phyloP scores from a whole-genome alignment of 2,797 vertebrate species.

The Anabas testudineus region DNA sequence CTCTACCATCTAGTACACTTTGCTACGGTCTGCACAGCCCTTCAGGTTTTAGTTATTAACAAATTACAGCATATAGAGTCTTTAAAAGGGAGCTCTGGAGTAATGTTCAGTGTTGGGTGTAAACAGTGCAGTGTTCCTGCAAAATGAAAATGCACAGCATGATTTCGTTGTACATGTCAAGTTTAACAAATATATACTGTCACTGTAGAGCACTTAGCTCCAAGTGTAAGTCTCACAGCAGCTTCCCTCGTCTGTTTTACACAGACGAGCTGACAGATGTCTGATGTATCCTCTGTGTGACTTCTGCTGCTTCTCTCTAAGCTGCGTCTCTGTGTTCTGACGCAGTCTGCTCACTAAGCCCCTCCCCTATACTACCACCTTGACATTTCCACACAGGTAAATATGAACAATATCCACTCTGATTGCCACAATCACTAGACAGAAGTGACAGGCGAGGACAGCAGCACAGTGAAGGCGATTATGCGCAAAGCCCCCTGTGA shows the following conservation, averaged over 20 bases:
- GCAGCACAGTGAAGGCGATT: constrained; percentile 46
- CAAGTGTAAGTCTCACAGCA: constrained; percentile 46
- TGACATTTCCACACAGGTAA: constrained; percentile 52
- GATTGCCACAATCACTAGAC: constrained; percentile 31
- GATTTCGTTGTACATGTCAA: constrained; percentile 42
- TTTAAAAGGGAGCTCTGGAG: background rate
- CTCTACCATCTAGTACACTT: too few species aligned
- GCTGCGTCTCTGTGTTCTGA: background rate
- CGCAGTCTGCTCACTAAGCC: constrained; percentile 9
- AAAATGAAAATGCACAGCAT: constrained; percentile 39
- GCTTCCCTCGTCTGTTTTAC: constrained; percentile 41
- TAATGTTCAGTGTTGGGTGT: constrained; percentile 23
- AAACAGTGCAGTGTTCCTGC: constrained; percentile 12
- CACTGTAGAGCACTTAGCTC: constrained; percentile 32
- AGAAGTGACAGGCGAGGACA: constrained; percentile 56
- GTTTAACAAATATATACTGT: constrained; percentile 47
- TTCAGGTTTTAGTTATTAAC: too few species aligned
- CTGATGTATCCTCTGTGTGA: constrained; percentile 39
- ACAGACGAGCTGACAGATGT: constrained; percentile 53
- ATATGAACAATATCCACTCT: constrained; percentile 37
- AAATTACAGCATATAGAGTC: too few species aligned
- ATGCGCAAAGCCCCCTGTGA: constrained; percentile 48
- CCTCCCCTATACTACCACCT: constrained; percentile 18
- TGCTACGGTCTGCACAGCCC: too few species aligned
- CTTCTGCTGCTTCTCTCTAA: constrained; percentile 15